phyloP scores from a whole-genome alignment of 2,888 invertebrate genomes.

The Ormyrus rosae region DNA sequence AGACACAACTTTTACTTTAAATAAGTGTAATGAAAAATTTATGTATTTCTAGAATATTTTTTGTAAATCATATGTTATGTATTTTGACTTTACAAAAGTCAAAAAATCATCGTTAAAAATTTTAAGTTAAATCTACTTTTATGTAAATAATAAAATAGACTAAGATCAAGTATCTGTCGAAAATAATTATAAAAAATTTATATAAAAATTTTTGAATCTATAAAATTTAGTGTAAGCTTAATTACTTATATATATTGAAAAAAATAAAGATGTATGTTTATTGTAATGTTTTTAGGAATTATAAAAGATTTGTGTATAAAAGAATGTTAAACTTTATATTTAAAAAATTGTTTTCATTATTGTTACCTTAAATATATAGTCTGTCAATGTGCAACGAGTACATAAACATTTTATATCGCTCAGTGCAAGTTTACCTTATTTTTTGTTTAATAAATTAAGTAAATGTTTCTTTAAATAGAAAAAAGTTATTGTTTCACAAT shows the following conservation, averaged over 20 bases:
- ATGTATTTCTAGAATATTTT: conserved; percentile 15
- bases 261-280: conserved; percentile 42
- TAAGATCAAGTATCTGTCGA: conserved; percentile 22
- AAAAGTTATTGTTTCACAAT: conserved; percentile 54
- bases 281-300: conserved; percentile 47
- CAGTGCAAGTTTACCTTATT: conserved; percentile 36
- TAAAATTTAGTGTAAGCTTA: conserved; percentile 24
- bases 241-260: conserved; percentile 30
- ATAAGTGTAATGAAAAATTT: conserved; percentile 10
- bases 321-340: conserved; percentile 42
- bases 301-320: conserved; percentile 42
- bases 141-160: conserved; percentile 48
- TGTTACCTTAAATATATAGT: conserved; percentile 33
- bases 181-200: conserved; percentile 41
- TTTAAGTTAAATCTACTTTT: conserved; percentile 4
- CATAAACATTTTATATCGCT: conserved; percentile 38
- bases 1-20: conserved; percentile 21
- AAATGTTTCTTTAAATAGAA: conserved; percentile 50
- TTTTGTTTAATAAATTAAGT: conserved; percentile 40
- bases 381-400: conserved; percentile 33
- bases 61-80: background rate
- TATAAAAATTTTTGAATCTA: conserved; percentile 34
- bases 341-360: conserved; percentile 39
- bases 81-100: background rate
- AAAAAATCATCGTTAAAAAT: conserved; percentile 18